phyloP scores from a whole-genome alignment of 2,888 invertebrate genomes.

The Ferdinandea cuprea region DNA sequence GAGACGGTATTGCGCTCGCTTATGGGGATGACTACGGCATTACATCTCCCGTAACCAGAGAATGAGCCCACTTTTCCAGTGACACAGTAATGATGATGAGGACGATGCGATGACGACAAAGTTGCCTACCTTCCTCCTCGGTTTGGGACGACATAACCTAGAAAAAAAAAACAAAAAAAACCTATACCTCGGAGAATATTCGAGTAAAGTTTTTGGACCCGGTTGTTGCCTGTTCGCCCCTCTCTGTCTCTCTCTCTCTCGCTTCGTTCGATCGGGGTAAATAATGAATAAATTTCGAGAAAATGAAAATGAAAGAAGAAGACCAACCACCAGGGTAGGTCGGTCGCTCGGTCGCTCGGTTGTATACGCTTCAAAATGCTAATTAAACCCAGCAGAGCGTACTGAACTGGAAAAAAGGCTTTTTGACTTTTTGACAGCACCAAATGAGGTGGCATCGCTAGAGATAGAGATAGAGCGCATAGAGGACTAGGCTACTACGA shows the following conservation, averaged over 20 bases:
- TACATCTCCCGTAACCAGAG: slow-evolving; percentile 6
- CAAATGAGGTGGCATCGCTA: slow-evolving; percentile 70
- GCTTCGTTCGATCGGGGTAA: slow-evolving; percentile 64
- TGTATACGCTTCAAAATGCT: slow-evolving; percentile 70
- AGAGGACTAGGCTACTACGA: not conserved
- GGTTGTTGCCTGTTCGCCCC: slow-evolving; percentile 11
- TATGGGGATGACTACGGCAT: slow-evolving; percentile 37
- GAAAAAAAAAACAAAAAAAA: slow-evolving; percentile 23
- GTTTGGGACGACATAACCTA: slow-evolving; percentile 45
- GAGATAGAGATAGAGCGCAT: too few relatives aligned
- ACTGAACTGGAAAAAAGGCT: slow-evolving; percentile 71
- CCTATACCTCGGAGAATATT: slow-evolving; percentile 54
- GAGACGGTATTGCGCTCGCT: slow-evolving; percentile 52
- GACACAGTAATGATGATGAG: slow-evolving; percentile 72
- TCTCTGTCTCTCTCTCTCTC: not conserved
- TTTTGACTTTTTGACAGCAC: slow-evolving; percentile 74
- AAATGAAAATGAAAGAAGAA: slow-evolving; percentile 15
- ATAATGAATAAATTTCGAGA: slow-evolving; percentile 69
- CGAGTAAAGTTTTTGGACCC: slow-evolving; percentile 56
- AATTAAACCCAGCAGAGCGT: slow-evolving; percentile 69
- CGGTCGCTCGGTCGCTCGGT: too few relatives aligned
- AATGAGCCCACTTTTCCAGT: slow-evolving; percentile 53
- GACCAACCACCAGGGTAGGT: slow-evolving; percentile 37
- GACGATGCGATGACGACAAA: slow-evolving; percentile 51
- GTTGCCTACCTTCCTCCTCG: too few relatives aligned